Conservation (phyloP, 2,797 vertebrate species). For the Acipenser oxyrinchus region DNA sequence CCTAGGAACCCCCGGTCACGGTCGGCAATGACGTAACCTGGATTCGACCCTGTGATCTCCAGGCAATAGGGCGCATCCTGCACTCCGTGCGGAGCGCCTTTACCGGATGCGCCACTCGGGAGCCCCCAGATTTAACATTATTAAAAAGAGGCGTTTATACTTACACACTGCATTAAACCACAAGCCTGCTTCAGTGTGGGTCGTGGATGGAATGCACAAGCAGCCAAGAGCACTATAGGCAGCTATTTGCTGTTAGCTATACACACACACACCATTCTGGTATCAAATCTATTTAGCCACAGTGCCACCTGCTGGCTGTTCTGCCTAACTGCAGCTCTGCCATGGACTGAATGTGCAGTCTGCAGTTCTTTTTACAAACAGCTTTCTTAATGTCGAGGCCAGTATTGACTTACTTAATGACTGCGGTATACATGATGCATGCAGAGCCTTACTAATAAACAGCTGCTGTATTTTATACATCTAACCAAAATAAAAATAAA, state of each 20-base stretch:
- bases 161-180: conserved; percentile 1
- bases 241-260: conserved; percentile 5
- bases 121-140: background rate
- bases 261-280: conserved; percentile 2
- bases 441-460: conserved; percentile 31
- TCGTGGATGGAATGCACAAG: background rate
- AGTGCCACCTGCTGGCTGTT: background rate
- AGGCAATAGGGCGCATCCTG: too few species aligned
- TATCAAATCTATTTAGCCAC: background rate
- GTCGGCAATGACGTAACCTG: too few species aligned
- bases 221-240: background rate
- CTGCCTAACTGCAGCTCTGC: background rate
- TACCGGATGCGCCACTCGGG: too few species aligned
- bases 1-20: too few species aligned
- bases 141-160: background rate
- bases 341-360: background rate
- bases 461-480: conserved; percentile 2
- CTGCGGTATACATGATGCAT: conserved; percentile 27
- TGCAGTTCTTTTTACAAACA: background rate
- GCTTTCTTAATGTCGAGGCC: background rate
- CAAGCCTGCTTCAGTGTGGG: background rate
- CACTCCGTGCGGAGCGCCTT: too few species aligned
- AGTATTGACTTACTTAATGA: conserved; percentile 35
- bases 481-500: background rate
- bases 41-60: too few species aligned